A percentile compares a stretch with the other conserved stretches of the same genome.
These are phyloP conservation scores for Sebastiscus tertius DNA, from an alignment of 2,797 vertebrate genomes.

Conservation along the genomic window DNA sequence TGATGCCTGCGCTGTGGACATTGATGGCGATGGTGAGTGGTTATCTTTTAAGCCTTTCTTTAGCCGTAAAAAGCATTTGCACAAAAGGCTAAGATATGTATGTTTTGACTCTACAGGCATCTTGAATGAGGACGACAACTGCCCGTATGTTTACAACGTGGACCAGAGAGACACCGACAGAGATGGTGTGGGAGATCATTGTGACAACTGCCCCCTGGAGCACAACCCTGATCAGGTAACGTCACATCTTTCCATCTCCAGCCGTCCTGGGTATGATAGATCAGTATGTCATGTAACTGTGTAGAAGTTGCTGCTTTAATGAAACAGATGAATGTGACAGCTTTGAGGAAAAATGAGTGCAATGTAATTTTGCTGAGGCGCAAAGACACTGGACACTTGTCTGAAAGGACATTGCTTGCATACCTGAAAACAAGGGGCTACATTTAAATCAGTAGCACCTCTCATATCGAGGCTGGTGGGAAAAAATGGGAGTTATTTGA, in stretches of 20 bases:
- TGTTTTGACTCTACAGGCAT: constrained; percentile 84
- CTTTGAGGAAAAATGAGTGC: constrained; percentile 31
- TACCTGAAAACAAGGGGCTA: constrained; percentile 58
- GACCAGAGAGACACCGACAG: constrained; percentile 96
- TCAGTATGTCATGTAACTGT: constrained; percentile 17
- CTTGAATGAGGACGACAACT: constrained; percentile 96
- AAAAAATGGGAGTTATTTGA: constrained; percentile 42
- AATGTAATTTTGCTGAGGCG: constrained; percentile 49
- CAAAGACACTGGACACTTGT: constrained; percentile 53
- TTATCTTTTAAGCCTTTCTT: not conserved
- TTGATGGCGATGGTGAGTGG: constrained; percentile 95
- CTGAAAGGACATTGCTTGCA: constrained; percentile 56
- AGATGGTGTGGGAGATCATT: constrained; percentile 98
- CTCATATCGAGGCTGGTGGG: constrained; percentile 31
- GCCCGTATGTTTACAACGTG: constrained; percentile 96
- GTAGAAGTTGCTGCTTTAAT: constrained; percentile 28
- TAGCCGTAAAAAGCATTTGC: not conserved
- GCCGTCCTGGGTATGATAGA: not conserved
- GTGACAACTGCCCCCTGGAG: constrained; percentile 97
- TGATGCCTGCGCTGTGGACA: constrained; percentile 96
- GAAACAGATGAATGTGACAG: constrained; percentile 54
- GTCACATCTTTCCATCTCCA: not conserved
- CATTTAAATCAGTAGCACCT: constrained; percentile 46
- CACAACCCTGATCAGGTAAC: constrained; percentile 98
- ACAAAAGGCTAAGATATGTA: constrained; percentile 12